Percentiles rank a stretch among this genome's conserved stretches.
Evolutionary conservation across 1,140 invertebrate genomes (phyloP).

Genomic region (Laupala kohalensis): DNA sequence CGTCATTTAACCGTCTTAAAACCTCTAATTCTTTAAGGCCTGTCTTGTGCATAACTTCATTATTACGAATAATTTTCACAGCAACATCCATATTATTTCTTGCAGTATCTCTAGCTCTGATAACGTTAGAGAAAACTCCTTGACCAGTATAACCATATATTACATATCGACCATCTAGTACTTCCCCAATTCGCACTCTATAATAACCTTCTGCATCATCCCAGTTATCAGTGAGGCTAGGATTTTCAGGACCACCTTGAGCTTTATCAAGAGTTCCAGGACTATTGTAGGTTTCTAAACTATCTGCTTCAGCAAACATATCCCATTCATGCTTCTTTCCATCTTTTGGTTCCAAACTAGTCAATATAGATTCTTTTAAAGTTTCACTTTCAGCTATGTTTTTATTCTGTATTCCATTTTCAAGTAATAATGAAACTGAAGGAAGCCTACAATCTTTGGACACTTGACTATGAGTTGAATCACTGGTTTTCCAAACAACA

Average conservation of each 20-base stretch:
- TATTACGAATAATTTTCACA: conserved; percentile 98
- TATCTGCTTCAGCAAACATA: conserved; percentile 83
- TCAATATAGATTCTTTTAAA: too few relatives aligned
- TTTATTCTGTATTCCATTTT: too few relatives aligned
- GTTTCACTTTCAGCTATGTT: too few relatives aligned
- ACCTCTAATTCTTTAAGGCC: conserved; percentile 95
- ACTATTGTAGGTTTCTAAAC: conserved; percentile 64
- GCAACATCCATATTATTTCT: conserved; percentile 83
- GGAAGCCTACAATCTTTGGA: too few relatives aligned
- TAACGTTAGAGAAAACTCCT: conserved; percentile 97
- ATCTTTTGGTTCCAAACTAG: conserved; percentile 16
- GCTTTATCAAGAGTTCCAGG: conserved; percentile 52
- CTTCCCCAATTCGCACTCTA: conserved; percentile 90
- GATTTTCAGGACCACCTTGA: conserved; percentile 62
- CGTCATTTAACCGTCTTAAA: conserved; percentile 87
- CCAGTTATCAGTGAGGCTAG: conserved; percentile 94
- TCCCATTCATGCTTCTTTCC: conserved; percentile 53
- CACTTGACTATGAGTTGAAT: too few relatives aligned
- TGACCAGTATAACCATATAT: conserved; percentile 98
- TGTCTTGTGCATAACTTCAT: conserved; percentile 99
- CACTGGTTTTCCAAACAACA: too few relatives aligned
- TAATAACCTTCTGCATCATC: conserved; percentile 99
- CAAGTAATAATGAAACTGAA: too few relatives aligned
- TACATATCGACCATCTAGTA: conserved; percentile 78
- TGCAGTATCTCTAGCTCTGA: conserved; percentile 80